Percentiles rank a stretch among this genome's conserved stretches.
These are phyloP conservation scores for Rachycentron canadum DNA, from an alignment of 2,797 vertebrate genomes.

Conservation along the genomic window DNA sequence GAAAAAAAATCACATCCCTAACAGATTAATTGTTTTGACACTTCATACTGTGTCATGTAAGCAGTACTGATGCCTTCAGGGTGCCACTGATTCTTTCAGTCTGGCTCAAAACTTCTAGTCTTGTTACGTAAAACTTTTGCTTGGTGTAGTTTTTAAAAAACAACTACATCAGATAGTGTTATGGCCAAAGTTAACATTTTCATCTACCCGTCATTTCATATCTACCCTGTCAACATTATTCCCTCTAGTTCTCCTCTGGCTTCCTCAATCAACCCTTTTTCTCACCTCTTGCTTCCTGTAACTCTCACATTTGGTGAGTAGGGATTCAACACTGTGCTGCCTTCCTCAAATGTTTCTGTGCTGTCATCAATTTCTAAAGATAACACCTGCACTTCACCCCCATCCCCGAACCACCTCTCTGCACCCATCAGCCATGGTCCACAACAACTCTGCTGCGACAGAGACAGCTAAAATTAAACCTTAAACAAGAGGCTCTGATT, in stretches of 20 bases:
- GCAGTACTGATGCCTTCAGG: constrained; percentile 4
- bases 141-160: background rate
- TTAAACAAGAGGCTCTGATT: constrained; percentile 52
- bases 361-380: constrained; percentile 85
- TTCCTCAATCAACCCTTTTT: background rate
- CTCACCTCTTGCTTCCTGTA: background rate
- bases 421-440: constrained; percentile 43
- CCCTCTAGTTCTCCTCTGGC: background rate
- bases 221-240: background rate
- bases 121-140: background rate
- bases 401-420: constrained; percentile 44
- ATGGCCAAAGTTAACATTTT: background rate
- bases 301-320: constrained; percentile 18
- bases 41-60: background rate
- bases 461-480: constrained; percentile 73
- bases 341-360: constrained; percentile 70
- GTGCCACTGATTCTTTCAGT: constrained; percentile 11
- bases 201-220: too few species aligned
- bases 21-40: background rate
- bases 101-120: background rate
- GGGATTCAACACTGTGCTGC: constrained; percentile 32
- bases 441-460: constrained; percentile 44
- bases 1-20: background rate
- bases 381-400: constrained; percentile 66
- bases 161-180: background rate